phyloP scores from a whole-genome alignment of 2,113 vertebrate species.

The Chaenocephalus aceratus region DNA sequence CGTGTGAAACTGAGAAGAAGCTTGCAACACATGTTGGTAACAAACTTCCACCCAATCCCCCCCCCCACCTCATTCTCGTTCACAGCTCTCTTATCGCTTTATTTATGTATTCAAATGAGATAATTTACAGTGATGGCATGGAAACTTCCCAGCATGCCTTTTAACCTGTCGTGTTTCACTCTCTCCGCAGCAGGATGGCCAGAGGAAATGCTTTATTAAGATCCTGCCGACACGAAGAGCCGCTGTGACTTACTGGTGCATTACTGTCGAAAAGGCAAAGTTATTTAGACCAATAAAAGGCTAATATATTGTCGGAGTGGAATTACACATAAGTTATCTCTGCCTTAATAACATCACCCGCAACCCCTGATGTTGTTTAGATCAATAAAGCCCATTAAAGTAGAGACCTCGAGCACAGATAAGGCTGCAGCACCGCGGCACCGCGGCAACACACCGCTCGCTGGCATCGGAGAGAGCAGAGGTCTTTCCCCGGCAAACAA shows the following conservation, averaged over 20 bases:
- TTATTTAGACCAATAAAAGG: constrained; percentile 88
- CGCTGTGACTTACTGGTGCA: constrained; percentile 84
- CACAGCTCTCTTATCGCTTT: constrained; percentile 46
- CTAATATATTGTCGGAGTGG: constrained; percentile 87
- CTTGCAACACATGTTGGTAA: constrained; percentile 28
- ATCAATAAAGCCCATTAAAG: constrained; percentile 89
- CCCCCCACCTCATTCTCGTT: constrained; percentile 30
- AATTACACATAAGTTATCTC: constrained; percentile 87
- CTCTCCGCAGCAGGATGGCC: constrained; percentile 77
- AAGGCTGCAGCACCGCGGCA: constrained; percentile 63
- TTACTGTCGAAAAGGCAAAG: constrained; percentile 87
- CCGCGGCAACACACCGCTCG: constrained; percentile 69
- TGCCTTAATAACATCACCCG: constrained; percentile 85
- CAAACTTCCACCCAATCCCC: constrained; percentile 31
- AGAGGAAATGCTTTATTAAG: constrained; percentile 87
- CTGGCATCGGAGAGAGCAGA: constrained; percentile 62
- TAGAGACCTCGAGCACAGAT: constrained; percentile 82
- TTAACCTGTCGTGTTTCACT: constrained; percentile 80
- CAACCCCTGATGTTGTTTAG: constrained; percentile 86
- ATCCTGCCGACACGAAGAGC: constrained; percentile 82
- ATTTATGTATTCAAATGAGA: constrained; percentile 78
- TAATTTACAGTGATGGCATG: constrained; percentile 76
- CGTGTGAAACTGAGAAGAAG: constrained; percentile 37
- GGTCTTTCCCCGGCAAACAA: constrained; percentile 71
- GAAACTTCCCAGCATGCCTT: constrained; percentile 85